A percentile compares a stretch with the other conserved stretches of the same genome.
These are phyloP conservation scores for Eurytoma adleriae DNA, from an alignment of 2,888 invertebrate genomes.

Conservation along the genomic window DNA sequence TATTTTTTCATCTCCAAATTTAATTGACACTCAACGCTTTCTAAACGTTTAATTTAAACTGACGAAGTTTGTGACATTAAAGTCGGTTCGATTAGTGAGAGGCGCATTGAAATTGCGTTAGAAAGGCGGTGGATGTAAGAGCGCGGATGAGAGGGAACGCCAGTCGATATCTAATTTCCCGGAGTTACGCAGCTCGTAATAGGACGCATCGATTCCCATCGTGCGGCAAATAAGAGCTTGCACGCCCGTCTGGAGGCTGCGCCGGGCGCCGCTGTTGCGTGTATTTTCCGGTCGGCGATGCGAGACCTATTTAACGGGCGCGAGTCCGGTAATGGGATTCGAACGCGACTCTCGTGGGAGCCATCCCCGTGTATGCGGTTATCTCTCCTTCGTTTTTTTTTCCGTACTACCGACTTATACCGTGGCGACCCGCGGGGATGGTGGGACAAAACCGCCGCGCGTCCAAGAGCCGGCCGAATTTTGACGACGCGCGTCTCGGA, in stretches of 20 bases:
- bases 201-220: constrained; percentile 73
- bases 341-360: constrained; percentile 73
- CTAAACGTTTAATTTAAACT: no score
- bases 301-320: constrained; percentile 76
- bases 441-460: background rate
- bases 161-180: constrained; percentile 66
- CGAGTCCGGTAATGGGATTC: constrained; percentile 77
- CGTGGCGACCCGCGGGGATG: background rate
- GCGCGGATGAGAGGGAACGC: background rate
- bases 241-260: background rate
- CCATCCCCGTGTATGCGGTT: constrained; percentile 64
- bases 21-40: no score
- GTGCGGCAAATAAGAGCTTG: constrained; percentile 66
- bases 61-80: no score
- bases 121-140: no score
- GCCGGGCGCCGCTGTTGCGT: constrained; percentile 52
- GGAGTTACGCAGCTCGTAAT: constrained; percentile 59
- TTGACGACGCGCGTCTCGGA: background rate
- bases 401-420: constrained; percentile 5
- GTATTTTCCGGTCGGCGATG: constrained; percentile 77
- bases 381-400: background rate
- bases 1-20: no score
- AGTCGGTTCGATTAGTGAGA: no score
- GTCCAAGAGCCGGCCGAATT: constrained; percentile 1
- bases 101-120: no score